Evolutionary conservation across 2,113 vertebrate species (phyloP).

Genomic region (Dasypus novemcinctus): DNA sequence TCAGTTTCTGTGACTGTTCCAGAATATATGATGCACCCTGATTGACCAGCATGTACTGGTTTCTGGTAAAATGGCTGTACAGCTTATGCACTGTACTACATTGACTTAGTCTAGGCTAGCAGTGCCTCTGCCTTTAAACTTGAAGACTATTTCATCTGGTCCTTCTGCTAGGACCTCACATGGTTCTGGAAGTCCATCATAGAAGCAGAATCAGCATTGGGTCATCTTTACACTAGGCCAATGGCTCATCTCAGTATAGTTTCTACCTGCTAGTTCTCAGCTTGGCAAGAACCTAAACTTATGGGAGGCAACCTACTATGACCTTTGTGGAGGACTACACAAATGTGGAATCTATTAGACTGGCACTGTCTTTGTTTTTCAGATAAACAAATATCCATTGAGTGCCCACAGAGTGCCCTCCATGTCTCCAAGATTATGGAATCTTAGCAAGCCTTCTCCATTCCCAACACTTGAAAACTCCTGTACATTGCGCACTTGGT

Average conservation of each 20-base stretch:
- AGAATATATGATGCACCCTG: neutral
- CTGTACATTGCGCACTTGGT: neutral
- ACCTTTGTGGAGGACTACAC: neutral
- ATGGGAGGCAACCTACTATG: neutral
- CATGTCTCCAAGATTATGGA: neutral
- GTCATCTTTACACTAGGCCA: neutral
- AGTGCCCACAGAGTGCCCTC: neutral
- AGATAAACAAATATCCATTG: neutral
- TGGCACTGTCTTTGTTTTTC: neutral
- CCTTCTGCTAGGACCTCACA: neutral
- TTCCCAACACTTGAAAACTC: neutral
- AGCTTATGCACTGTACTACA: neutral
- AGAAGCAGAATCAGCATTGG: neutral
- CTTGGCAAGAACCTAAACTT: neutral
- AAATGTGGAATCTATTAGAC: constrained; percentile 3
- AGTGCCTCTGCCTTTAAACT: neutral
- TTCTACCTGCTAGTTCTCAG: neutral
- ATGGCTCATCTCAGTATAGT: neutral
- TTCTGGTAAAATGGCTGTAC: neutral
- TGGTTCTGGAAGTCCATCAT: neutral
- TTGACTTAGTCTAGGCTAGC: neutral
- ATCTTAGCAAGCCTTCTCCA: neutral
- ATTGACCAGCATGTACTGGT: neutral
- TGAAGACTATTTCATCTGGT: neutral
- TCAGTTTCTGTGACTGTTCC: neutral